Evolutionary conservation across 1,140 invertebrate genomes (phyloP), one percentile per base, ranked within the genome.

Genomic region (Anthonomus grandis): DNA sequence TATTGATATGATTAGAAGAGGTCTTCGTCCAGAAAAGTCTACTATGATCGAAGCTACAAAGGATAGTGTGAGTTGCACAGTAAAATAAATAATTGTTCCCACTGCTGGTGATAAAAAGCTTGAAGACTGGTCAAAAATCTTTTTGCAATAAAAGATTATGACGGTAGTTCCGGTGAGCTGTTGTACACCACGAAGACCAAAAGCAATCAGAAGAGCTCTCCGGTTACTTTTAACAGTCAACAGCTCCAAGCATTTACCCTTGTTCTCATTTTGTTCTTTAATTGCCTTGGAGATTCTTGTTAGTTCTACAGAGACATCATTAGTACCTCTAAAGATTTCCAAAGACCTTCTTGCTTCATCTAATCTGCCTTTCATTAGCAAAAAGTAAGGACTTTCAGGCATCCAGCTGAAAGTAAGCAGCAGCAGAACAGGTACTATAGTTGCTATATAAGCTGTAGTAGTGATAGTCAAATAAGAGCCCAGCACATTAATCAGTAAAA

Each of bases 111-210:
- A 63, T 0, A 71, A 50, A 37, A 52, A 75, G 2, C 78, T 76
- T 25, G 79, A 78, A 9, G 78, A 78, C 19, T 78, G 74, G 10
- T 80, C 77, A 59, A 92, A 83, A 58, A 92, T 89, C 38, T 83
- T 83, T 50, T 88, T 84, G 19, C 86, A 80, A 65, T 90, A 90
- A 27, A 86, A 85, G 60, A 85, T 83, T 15, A 91, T 78, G 1
- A 84, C 85, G 38, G 86, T 85, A n/a, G 89, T 83, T 1, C 89
- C 86, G 53, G 82, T 86, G 23, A 90, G 78, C 66, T 90, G 87
- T 67, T 91, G 87, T 15, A 87, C 84, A 10, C 85, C 76, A 66
- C 87, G 51, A 45, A 90, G 72, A 15, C 81, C 74, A 23, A 84
- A 64, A 4, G 82, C 73, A 36, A 89, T 81, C 5, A 81, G 70